A percentile compares a stretch with the other conserved stretches of the same genome.
phyloP scores from a whole-genome alignment of 2,113 vertebrate species.

The Phainopepla nitens region DNA sequence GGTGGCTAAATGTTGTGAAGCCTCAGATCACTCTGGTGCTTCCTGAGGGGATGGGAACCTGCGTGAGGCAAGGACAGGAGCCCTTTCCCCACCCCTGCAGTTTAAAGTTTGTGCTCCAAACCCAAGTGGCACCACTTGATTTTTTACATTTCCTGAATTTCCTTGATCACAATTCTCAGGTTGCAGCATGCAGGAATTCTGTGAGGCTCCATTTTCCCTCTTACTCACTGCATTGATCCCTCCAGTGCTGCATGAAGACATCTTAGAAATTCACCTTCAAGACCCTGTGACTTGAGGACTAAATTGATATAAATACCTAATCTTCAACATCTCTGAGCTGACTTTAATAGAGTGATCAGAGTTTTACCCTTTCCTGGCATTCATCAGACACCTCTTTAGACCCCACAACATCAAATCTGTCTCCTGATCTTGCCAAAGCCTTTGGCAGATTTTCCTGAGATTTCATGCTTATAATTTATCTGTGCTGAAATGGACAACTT shows the following conservation, averaged over 20 bases:
- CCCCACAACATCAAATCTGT: background rate
- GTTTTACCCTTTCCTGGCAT: background rate
- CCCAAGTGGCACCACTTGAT: background rate
- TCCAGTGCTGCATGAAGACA: background rate
- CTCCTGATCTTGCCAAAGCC: background rate
- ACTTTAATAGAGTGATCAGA: background rate
- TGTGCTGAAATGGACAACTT: background rate
- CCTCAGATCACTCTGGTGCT: background rate
- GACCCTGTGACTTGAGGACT: background rate
- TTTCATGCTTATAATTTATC: background rate
- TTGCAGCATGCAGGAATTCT: background rate
- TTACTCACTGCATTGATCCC: background rate
- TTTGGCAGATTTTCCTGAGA: background rate
- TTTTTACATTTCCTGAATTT: rapidly evolving
- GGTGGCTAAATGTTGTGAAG: background rate
- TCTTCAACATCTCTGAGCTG: background rate
- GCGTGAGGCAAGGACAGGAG: background rate
- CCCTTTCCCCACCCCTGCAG: background rate
- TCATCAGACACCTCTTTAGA: background rate
- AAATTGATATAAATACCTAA: background rate
- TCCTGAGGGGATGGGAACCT: background rate
- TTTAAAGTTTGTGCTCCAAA: background rate
- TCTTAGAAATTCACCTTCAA: background rate
- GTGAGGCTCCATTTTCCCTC: background rate
- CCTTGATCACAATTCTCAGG: background rate